A percentile compares a stretch with the other conserved stretches of the same genome.
phyloP scores from a whole-genome alignment of 1,140 invertebrate genomes.

The Chrysoperla carnea region DNA sequence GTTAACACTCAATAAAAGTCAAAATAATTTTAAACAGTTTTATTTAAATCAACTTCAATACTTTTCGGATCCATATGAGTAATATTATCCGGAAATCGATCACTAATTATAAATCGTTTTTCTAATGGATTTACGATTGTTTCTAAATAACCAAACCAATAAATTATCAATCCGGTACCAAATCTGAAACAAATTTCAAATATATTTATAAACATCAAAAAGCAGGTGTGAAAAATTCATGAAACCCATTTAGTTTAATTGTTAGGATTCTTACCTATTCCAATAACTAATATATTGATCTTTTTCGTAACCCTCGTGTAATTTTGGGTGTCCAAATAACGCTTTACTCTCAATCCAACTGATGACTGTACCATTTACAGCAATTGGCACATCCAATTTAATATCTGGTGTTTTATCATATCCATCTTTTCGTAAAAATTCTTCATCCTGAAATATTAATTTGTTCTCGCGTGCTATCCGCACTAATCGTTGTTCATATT shows the following conservation, averaged over 20 bases:
- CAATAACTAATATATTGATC: constrained; percentile 81
- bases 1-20: too few species aligned
- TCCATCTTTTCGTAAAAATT: constrained; percentile 56
- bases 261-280: constrained; percentile 44
- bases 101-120: constrained; percentile 48
- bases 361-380: constrained; percentile 66
- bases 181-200: constrained; percentile 36
- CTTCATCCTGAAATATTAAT: constrained; percentile 63
- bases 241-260: constrained; percentile 3
- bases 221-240: background rate
- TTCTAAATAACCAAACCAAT: constrained; percentile 88
- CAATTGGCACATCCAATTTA: constrained; percentile 78
- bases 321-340: constrained; percentile 69
- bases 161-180: constrained; percentile 85
- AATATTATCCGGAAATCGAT: constrained; percentile 35
- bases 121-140: constrained; percentile 35
- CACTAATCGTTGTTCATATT: constrained; percentile 55
- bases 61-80: constrained; percentile 4
- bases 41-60: background rate
- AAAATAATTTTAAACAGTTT: too few species aligned
- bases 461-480: constrained; percentile 34
- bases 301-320: constrained; percentile 68
- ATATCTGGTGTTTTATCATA: constrained; percentile 94
- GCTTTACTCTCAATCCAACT: constrained; percentile 98
- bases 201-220: constrained; percentile 1